A percentile compares a stretch with the other conserved stretches of the same genome.
Conservation (phyloP, 2,113 vertebrate genomes). For the Ictalurus furcatus region DNA sequence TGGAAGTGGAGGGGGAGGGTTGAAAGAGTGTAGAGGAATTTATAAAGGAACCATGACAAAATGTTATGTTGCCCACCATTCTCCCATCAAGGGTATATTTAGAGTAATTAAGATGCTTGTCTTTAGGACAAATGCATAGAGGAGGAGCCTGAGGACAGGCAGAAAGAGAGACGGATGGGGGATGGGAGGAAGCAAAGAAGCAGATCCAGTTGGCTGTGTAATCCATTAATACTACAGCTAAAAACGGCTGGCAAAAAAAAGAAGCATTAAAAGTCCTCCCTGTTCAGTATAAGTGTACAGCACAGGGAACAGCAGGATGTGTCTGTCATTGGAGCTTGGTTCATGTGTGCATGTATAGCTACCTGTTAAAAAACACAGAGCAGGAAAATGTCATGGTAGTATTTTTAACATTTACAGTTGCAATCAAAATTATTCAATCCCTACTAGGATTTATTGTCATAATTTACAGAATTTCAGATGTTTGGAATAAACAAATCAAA, state of each 20-base stretch:
- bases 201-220: conserved; percentile 25
- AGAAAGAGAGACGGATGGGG: conserved; percentile 1
- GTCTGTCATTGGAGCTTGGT: background rate
- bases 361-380: background rate
- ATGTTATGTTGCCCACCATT: conserved; percentile 28
- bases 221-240: conserved; percentile 45
- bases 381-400: too few relatives aligned
- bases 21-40: background rate
- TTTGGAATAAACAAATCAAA: too few relatives aligned
- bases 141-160: conserved; percentile 8
- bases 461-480: too few relatives aligned
- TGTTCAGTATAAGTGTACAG: background rate
- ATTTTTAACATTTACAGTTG: too few relatives aligned
- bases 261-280: background rate
- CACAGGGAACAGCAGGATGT: background rate
- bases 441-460: too few relatives aligned
- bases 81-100: conserved; percentile 37
- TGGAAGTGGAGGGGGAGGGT: background rate
- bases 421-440: too few relatives aligned
- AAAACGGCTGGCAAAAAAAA: conserved; percentile 26
- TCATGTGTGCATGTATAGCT: background rate
- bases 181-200: conserved; percentile 21
- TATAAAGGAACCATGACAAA: conserved; percentile 21
- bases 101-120: conserved; percentile 45
- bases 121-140: conserved; percentile 23